phyloP scores from a whole-genome alignment of 2,113 vertebrate species.

The Macroglossus sobrinus region DNA sequence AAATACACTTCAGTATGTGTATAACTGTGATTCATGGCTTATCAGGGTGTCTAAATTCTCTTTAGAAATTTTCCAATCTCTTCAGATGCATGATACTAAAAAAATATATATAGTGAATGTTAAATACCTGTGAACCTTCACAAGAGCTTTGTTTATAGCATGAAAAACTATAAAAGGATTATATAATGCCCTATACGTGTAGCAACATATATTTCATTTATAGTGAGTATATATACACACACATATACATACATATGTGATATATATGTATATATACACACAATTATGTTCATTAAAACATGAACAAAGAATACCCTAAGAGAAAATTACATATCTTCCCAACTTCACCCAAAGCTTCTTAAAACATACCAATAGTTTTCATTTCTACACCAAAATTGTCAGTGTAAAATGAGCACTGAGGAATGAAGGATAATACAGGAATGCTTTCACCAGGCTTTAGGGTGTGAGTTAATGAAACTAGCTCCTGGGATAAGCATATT shows the following conservation, averaged over 20 bases:
- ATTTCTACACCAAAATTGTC: conserved; percentile 55
- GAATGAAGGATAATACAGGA: conserved; percentile 56
- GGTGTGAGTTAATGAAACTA: conserved; percentile 82
- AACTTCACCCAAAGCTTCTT: background rate
- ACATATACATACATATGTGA: background rate
- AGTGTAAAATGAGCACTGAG: conserved; percentile 23
- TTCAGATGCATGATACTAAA: background rate
- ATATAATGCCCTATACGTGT: background rate
- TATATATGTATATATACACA: too few species aligned
- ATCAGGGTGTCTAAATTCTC: background rate
- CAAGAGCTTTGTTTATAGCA: background rate
- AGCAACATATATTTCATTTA: background rate
- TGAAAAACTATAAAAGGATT: conserved; percentile 39
- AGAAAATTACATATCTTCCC: background rate
- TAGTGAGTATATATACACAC: background rate
- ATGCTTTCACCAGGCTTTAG: conserved; percentile 76
- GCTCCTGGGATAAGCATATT: conserved; percentile 85
- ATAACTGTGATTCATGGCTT: background rate
- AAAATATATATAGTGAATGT: background rate
- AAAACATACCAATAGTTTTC: conserved; percentile 48
- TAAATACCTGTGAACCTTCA: conserved; percentile 28
- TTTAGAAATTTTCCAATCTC: conserved; percentile 22
- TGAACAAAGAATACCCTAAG: background rate
- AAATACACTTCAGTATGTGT: background rate
- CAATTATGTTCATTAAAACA: background rate